phyloP scores from a whole-genome alignment of 1,140 invertebrate species.

The Kradibia gibbosae region DNA sequence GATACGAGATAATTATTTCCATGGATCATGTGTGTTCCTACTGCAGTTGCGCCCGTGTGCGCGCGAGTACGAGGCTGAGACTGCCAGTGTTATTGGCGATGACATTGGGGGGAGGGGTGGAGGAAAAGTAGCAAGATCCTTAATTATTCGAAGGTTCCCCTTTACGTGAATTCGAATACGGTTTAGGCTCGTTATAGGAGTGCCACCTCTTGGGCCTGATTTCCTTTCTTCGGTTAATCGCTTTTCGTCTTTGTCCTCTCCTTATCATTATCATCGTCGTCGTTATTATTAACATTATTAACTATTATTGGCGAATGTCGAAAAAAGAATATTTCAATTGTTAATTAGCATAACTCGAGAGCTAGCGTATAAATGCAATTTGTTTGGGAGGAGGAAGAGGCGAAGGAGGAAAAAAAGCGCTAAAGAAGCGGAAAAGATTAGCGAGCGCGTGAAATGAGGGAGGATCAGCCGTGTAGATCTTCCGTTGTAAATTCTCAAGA shows the following conservation, averaged over 20 bases:
- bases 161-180: conserved; percentile 31
- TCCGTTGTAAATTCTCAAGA: conserved; percentile 37
- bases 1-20: conserved; percentile 40
- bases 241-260: neutral
- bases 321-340: conserved; percentile 28
- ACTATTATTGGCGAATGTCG: no score
- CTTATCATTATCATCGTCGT: no score
- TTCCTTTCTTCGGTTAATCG: no score
- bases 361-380: conserved; percentile 38
- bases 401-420: neutral
- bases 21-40: neutral
- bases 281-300: no score
- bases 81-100: neutral
- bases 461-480: neutral
- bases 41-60: neutral
- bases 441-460: conserved; percentile 22
- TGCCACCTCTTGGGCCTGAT: neutral
- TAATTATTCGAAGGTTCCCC: conserved; percentile 38
- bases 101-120: neutral
- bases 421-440: conserved; percentile 15
- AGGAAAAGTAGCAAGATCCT: neutral
- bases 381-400: neutral
- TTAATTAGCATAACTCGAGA: conserved; percentile 29
- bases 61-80: neutral
- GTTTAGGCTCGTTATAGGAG: conserved; percentile 18